These are phyloP conservation scores for Trachelus tabidus DNA, from an alignment of 2,888 invertebrate species.

Conservation along the genomic window DNA sequence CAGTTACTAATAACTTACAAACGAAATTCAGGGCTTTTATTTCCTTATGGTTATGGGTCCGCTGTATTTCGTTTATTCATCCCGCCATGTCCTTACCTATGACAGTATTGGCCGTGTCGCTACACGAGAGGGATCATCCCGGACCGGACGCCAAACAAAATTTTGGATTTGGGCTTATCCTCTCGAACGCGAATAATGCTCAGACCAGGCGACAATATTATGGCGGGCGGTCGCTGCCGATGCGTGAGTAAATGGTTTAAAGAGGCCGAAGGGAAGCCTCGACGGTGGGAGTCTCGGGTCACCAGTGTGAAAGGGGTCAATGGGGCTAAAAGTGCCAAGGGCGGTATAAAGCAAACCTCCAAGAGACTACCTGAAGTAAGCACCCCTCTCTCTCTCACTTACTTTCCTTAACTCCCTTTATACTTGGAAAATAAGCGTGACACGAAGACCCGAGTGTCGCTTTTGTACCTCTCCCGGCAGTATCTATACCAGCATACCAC, in stretches of 20 bases:
- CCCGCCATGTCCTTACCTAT: background rate
- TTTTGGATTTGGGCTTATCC: constrained; percentile 22
- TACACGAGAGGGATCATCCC: background rate
- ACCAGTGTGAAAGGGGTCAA: background rate
- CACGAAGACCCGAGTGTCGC: background rate
- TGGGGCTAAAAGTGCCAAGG: background rate
- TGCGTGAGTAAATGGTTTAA: constrained; percentile 64
- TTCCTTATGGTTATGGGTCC: background rate
- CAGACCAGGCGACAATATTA: constrained; percentile 62
- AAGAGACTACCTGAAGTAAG: background rate
- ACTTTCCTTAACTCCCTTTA: background rate
- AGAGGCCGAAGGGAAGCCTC: constrained; percentile 27
- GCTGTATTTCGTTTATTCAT: background rate
- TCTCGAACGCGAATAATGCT: constrained; percentile 7
- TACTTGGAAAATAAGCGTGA: background rate
- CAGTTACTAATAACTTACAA: background rate
- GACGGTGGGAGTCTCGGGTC: background rate
- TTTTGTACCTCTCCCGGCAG: constrained; percentile 34
- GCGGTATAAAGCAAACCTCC: background rate
- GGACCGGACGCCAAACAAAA: constrained; percentile 11
- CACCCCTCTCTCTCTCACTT: background rate
- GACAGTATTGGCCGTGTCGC: background rate
- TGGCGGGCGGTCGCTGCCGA: constrained; percentile 53
- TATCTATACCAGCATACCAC: background rate
- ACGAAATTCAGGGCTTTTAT: background rate